Evolutionary conservation across 92 coral and sea anemone genomes (phyloP), one percentile per base, ranked within the genome.

Genomic region (Micromussa lordhowensis): DNA sequence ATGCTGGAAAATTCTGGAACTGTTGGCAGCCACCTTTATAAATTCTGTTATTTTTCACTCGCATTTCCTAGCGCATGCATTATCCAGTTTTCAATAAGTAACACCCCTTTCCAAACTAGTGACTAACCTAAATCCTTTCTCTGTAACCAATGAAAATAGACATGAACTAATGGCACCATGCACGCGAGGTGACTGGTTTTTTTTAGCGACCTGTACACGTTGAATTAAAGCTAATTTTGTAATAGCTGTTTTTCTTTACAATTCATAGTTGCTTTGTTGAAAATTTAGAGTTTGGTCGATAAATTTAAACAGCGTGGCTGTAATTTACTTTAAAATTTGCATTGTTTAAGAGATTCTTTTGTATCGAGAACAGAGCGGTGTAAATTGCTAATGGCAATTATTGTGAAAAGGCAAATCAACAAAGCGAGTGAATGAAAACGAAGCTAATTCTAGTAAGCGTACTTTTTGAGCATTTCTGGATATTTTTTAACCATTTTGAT

Each of bases 141-240:
- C 30, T 66, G 13, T 22, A 21, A 66, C 5, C 71, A 66, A 66
- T 66, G 5, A 22, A 28, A 66, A 22, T 66, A 28, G 29, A 66
- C 29, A 2, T 13, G 30, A 22, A 10, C 17, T 1, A 66, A 66
- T 13, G 13, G 13, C 13, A 66, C 2, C 31, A 11, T 6, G 13
- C 4, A 77, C 26, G 32, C 26, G 49, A n/a, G 81, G 48, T 51
- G 28, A 36, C 38, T 77, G 61, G 49, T 31, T 34, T 44, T 24
- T 48, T 24, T 35, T 13, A 24, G 3, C n/a, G 68, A 17, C 5
- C 85, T 3, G 36, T 14, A 5, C 49, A 13, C 22, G 74, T 81
- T 53, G 35, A 61, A 81, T 64, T 22, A 32, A 66, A 64, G 75
- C 75, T 81, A 64, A 81, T 81, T 66, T n/a, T 11, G 18, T 63